These are phyloP conservation scores for Idris sp. DNA, from an alignment of 1,140 invertebrate species.

Conservation along the genomic window DNA sequence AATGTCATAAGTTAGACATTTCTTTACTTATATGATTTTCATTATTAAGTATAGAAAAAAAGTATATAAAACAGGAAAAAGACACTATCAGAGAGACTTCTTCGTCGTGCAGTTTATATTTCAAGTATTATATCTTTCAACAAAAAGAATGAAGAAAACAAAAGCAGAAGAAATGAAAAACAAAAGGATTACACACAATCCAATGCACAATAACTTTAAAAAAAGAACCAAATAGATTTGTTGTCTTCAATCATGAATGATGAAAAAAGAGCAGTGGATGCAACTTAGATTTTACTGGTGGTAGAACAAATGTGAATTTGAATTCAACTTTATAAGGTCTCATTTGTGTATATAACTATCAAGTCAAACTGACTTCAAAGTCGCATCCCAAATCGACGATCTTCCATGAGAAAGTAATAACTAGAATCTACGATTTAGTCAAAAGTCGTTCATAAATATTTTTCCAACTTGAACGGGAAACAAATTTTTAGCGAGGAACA, in stretches of 20 bases:
- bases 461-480: slow-evolving; percentile 74
- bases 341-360: slow-evolving; percentile 55
- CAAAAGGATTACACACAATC: slow-evolving; percentile 5
- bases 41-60: slow-evolving; percentile 30
- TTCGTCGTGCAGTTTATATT: slow-evolving; percentile 19
- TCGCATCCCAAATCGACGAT: slow-evolving; percentile 63
- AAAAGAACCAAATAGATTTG: slow-evolving; percentile 43
- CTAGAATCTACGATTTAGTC: slow-evolving; percentile 68
- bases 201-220: slow-evolving; percentile 28
- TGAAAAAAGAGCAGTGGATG: slow-evolving; percentile 30
- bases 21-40: slow-evolving; percentile 63
- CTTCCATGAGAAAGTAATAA: slow-evolving; percentile 70
- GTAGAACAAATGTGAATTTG: slow-evolving; percentile 31
- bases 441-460: slow-evolving; percentile 71
- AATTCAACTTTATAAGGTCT: slow-evolving; percentile 57
- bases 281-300: slow-evolving; percentile 7
- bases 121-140: slow-evolving; percentile 27
- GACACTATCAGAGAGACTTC: slow-evolving; percentile 17
- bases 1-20: slow-evolving; percentile 51
- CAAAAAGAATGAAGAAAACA: neutral
- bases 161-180: slow-evolving; percentile 20
- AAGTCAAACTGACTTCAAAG: slow-evolving; percentile 15
- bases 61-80: slow-evolving; percentile 1
- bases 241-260: slow-evolving; percentile 33
- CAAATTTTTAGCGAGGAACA: slow-evolving; percentile 65